Conservation (phyloP, 2,888 invertebrate species). For the Dicyrtomina minuta region DNA sequence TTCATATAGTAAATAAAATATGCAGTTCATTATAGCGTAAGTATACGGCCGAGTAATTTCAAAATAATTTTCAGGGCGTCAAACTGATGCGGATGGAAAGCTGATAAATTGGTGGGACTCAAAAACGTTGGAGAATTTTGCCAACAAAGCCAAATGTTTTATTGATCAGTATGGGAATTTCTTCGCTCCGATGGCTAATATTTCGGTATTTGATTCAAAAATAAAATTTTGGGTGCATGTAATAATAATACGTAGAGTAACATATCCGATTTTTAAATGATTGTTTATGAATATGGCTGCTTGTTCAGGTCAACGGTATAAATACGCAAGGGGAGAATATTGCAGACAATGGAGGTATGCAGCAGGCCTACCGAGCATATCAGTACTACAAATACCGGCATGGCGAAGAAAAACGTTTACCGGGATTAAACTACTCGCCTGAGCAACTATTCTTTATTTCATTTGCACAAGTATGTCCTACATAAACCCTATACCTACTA, state of each 20-base stretch:
- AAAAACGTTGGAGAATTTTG: constrained; percentile 72
- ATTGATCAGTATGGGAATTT: constrained; percentile 91
- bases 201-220: constrained; percentile 61
- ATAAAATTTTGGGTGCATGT: constrained; percentile 33
- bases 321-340: constrained; percentile 58
- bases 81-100: constrained; percentile 89
- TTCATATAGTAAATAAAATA: too few relatives aligned
- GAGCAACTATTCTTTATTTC: constrained; percentile 59
- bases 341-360: constrained; percentile 53
- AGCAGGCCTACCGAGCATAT: constrained; percentile 53
- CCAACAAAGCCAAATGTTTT: constrained; percentile 83
- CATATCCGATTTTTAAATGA: too few relatives aligned
- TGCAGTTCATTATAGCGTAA: too few relatives aligned
- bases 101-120: constrained; percentile 90
- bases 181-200: constrained; percentile 68
- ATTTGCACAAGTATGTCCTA: constrained; percentile 55
- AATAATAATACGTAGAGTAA: too few relatives aligned
- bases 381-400: constrained; percentile 44
- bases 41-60: too few relatives aligned
- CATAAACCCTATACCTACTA: not conserved
- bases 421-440: constrained; percentile 55
- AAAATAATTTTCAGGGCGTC: too few relatives aligned
- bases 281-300: not conserved
- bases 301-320: constrained; percentile 75
- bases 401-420: constrained; percentile 51